Conservation (phyloP, 2,888 invertebrate species). For the Heliconius charithonia region DNA sequence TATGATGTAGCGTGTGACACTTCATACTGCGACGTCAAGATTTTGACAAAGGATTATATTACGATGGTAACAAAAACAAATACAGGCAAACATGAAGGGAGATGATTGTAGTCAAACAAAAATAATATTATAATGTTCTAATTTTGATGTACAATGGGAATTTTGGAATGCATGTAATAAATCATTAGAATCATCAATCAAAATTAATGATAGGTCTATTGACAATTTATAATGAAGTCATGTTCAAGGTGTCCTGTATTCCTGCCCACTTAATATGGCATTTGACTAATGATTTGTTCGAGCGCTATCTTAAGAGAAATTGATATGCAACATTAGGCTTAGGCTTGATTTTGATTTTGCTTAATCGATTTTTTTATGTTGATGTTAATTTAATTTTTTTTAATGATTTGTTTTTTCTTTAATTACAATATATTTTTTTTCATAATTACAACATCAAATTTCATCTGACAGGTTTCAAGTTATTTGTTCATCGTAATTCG, state of each 20-base stretch:
- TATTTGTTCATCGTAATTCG: conserved; percentile 2
- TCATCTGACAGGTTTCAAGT: background rate
- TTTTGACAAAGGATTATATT: conserved; percentile 44
- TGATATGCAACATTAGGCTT: conserved; percentile 4
- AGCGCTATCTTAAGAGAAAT: conserved; percentile 23
- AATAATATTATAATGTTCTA: background rate
- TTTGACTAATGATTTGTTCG: conserved; percentile 33
- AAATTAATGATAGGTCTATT: conserved; percentile 52
- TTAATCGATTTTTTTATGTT: conserved; percentile 5
- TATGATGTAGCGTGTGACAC: conserved; percentile 63
- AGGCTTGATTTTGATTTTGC: background rate
- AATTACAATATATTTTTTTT: background rate
- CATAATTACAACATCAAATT: background rate
- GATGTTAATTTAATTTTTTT: background rate
- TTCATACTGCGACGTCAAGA: conserved; percentile 56
- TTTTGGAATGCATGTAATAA: conserved; percentile 55
- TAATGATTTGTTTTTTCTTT: background rate
- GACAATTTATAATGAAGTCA: conserved; percentile 49
- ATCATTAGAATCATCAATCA: conserved; percentile 61
- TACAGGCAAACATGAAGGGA: background rate
- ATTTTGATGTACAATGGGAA: conserved; percentile 13
- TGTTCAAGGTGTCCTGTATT: conserved; percentile 46
- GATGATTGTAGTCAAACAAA: background rate
- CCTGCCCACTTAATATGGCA: conserved; percentile 40
- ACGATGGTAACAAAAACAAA: background rate